Base-by-base conservation (phyloP, 2,888 invertebrate genomes). In the Prostheceraeus crozeri region DNA sequence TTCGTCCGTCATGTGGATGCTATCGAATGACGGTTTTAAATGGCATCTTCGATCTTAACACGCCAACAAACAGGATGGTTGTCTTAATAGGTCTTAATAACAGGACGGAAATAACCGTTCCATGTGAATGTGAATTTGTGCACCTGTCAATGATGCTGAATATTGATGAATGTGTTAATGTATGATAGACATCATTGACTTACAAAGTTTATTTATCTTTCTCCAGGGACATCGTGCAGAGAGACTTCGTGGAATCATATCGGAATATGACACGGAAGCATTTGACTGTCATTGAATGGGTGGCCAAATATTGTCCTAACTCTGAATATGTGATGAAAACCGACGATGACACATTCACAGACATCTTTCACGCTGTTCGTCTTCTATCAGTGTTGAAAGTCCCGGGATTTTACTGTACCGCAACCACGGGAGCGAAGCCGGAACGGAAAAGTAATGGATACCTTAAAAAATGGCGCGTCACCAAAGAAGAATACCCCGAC, bases 231-330 rank as follows among this genome's bases (percentile, higher is more conserved):
- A 53, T 57, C 21, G 23, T 58, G n/a, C 59, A 60, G 40, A 2
- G 53, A 3, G 59, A 59, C 57, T 59, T 35, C 21, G 25, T 23
- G 1, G 59, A 59, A 36, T 27, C 28, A 10, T 59, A 59, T 23
- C 35, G 59, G 14, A 59, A 59, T 27, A 60, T 59, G 59, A 58
- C 59, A 11, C 35, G 53, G 21, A 59, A 59, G 23, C 59, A 59
- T 27, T 25, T 59, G 3, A 60, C 35, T 16, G 59, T 59, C 8
- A 58, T 58, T 25, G 59, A 59, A 31, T 59, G 59, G 59, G 36
- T 35, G 21, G 31, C 56, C 2, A 2, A 23, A 16, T 16, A 59
- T 57, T 59, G 59, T 25, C 21, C 8, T 33, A 8, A 56, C 6
- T 33, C 59, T 10, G 35, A 60, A 27, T 59, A 59, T 30, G 57